phyloP scores from a whole-genome alignment of 2,888 invertebrate genomes.

The Harpagoxenus sublaevis region DNA sequence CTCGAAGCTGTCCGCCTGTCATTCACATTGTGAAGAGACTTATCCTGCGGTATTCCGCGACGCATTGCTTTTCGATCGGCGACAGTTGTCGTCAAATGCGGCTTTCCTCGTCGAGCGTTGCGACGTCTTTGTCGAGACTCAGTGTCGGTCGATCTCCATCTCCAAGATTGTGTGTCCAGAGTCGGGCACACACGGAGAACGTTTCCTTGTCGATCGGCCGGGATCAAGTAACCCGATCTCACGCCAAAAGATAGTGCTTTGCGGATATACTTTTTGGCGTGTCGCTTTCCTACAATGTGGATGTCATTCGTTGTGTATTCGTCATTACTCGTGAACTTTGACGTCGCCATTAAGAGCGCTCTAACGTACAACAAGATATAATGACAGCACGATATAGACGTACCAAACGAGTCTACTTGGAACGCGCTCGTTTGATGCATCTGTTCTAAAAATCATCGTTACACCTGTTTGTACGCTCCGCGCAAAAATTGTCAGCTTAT shows the following conservation, averaged over 20 bases:
- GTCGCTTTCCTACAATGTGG: conserved; percentile 74
- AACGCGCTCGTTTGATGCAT: background rate
- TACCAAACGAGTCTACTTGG: background rate
- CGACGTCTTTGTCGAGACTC: conserved; percentile 61
- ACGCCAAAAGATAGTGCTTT: conserved; percentile 79
- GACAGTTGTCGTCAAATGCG: background rate
- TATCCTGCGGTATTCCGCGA: conserved; percentile 27
- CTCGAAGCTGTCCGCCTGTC: background rate
- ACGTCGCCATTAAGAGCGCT: background rate
- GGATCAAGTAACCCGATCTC: conserved; percentile 79
- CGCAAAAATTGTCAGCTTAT: background rate
- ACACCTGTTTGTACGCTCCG: background rate
- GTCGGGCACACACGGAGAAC: conserved; percentile 74
- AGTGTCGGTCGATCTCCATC: conserved; percentile 22
- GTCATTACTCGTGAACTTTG: background rate
- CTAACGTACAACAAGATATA: background rate
- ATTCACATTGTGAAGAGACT: conserved; percentile 12
- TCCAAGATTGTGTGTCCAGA: conserved; percentile 42
- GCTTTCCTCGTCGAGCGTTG: conserved; percentile 57
- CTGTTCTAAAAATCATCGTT: background rate
- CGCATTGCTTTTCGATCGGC: conserved; percentile 49
- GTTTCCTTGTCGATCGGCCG: conserved; percentile 74
- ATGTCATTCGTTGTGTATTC: background rate
- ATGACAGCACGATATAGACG: conserved; percentile 10
- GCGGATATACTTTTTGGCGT: conserved; percentile 77